These are phyloP conservation scores for Columba guinea DNA, from an alignment of 2,797 vertebrate species.

Conservation along the genomic window DNA sequence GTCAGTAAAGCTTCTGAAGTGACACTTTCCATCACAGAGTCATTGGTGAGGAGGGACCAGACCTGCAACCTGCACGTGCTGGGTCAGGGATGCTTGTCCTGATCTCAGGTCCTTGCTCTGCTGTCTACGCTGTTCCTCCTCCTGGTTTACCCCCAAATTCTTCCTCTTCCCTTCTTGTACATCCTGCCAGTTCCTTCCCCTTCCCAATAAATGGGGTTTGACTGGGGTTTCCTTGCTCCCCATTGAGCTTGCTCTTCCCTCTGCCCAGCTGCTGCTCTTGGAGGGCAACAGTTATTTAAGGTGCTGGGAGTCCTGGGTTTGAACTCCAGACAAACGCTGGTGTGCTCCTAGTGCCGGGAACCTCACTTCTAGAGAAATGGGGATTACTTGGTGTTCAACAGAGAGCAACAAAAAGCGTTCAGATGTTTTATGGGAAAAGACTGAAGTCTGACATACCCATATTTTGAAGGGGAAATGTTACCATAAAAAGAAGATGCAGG, in stretches of 20 bases:
- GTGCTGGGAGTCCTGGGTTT: neutral
- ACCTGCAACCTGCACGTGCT: neutral
- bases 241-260: neutral
- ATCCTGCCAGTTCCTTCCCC: neutral
- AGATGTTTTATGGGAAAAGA: neutral
- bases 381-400: neutral
- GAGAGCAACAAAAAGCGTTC: neutral
- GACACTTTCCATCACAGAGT: neutral
- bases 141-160: neutral
- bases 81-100: neutral
- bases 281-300: neutral
- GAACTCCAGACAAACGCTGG: neutral
- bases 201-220: neutral
- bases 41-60: accelerated
- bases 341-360: neutral
- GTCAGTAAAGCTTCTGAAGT: neutral
- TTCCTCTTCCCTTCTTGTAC: neutral
- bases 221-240: neutral
- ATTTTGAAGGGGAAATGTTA: neutral
- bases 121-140: neutral
- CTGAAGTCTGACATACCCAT: neutral
- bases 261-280: neutral
- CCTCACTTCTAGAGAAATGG: neutral
- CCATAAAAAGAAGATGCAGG: neutral
- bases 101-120: neutral